These are phyloP conservation scores for Drosophila acutilabella DNA, from an alignment of 2,888 invertebrate genomes.

Conservation along the genomic window DNA sequence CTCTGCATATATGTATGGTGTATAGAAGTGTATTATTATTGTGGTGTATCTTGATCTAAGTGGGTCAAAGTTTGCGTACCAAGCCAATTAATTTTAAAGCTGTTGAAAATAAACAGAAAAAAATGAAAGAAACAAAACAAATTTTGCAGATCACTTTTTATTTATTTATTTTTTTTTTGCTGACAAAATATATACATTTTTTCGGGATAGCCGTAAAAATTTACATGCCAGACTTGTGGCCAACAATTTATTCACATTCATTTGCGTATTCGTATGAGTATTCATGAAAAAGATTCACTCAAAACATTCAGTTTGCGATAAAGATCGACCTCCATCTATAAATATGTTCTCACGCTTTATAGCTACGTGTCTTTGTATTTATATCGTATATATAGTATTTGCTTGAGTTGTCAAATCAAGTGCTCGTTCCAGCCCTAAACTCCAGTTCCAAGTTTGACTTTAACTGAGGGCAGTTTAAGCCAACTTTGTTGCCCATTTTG, in stretches of 20 bases:
- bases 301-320: constrained; percentile 47
- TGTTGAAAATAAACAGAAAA: constrained; percentile 10
- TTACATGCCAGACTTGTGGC: constrained; percentile 52
- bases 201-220: constrained; percentile 32
- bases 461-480: constrained; percentile 31
- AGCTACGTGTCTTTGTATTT: constrained; percentile 16
- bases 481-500: constrained; percentile 74
- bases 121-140: constrained; percentile 7
- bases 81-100: constrained; percentile 45
- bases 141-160: constrained; percentile 42
- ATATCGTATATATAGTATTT: constrained; percentile 1
- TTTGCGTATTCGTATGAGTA: constrained; percentile 6
- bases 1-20: constrained; percentile 42
- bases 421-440: constrained; percentile 18
- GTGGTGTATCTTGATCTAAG: constrained; percentile 38
- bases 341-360: constrained; percentile 76
- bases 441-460: not conserved
- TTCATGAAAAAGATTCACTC: constrained; percentile 65
- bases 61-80: constrained; percentile 60
- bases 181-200: constrained; percentile 35
- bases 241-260: constrained; percentile 15
- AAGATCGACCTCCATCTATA: constrained; percentile 68
- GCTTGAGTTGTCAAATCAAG: constrained; percentile 54
- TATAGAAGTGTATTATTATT: constrained; percentile 2
- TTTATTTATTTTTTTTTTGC: constrained; percentile 2